These are phyloP conservation scores for Excalfactoria chinensis DNA, from an alignment of 2,113 vertebrate genomes.

Conservation along the genomic window DNA sequence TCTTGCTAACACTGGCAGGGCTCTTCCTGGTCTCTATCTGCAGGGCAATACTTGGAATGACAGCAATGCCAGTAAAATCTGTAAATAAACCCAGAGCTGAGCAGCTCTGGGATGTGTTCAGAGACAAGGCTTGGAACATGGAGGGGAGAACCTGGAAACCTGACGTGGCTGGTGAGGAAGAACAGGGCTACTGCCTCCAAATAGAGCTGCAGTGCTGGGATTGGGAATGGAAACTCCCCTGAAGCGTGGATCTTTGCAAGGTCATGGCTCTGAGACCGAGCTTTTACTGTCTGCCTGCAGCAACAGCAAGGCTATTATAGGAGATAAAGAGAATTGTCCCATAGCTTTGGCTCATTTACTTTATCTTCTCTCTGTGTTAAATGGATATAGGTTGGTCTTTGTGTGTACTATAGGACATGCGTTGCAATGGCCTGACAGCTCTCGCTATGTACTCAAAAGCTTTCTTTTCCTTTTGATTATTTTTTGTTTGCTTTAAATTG, in stretches of 20 bases:
- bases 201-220: background rate
- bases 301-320: background rate
- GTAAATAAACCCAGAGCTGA: slow-evolving; percentile 61
- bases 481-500: background rate
- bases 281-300: background rate
- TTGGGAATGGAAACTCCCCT: background rate
- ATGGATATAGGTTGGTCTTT: background rate
- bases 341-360: background rate
- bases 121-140: slow-evolving; percentile 6
- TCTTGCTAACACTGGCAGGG: background rate
- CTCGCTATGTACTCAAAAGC: background rate
- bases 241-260: background rate
- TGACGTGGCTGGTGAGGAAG: slow-evolving; percentile 48
- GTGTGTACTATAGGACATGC: no score
- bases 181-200: slow-evolving; percentile 1
- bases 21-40: background rate
- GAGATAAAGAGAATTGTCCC: background rate
- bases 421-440: background rate
- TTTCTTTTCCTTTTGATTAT: background rate
- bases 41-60: slow-evolving; percentile 39
- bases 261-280: background rate
- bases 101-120: slow-evolving; percentile 30
- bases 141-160: slow-evolving; percentile 24
- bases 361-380: background rate
- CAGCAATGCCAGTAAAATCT: slow-evolving; percentile 55